Base-by-base conservation (phyloP, 1,140 invertebrate genomes). In the Oncopodura yosiiana region DNA sequence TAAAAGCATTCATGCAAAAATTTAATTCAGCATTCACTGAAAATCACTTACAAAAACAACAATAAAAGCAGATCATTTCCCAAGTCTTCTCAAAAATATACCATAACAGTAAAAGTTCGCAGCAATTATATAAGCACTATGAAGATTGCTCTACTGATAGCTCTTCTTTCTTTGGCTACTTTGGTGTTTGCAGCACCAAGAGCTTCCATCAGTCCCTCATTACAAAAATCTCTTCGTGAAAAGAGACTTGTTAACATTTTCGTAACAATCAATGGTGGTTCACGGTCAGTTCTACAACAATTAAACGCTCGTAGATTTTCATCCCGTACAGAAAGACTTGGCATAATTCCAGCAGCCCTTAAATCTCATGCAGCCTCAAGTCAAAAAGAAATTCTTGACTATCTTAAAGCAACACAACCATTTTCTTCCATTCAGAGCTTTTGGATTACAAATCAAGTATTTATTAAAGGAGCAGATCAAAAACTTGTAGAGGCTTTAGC, bases 361-460 rank as follows among this genome's bases (percentile, higher is more conserved):
- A 32, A 4, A 2, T n/a, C 37, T 5, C 11, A 14, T 18, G 41
- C 51, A 4, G 23, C 41, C n/a, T 19, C 1, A 5, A 38, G 39
- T 23, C 51, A 53, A 41, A 34, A 30, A 8, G 11, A 23, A 5
- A 19, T 45, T 19, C 21, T 24, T 9, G 6, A 9, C 21, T 23
- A 9, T 21, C 43, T 45, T 29, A n/a, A n/a, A n/a, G 8, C 6
- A 8, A 5, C 21, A 19, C 3, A 12, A 8, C 24, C 11, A 4
- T 26, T 21, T 21, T 12, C 23, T 4, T 6, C 19, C 43, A 9
- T 45, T 11, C 9, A 37, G 12, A 19, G 32, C 23, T 27, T 50
- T 29, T 50, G 49, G 49, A 50, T 50, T 23, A 39, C 34, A 6
- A 50, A 50, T 24, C 24, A 38, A 50, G 29, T 50, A 2, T 24